Base-by-base conservation (phyloP, 2,888 invertebrate genomes). In the Cistogaster globosa region DNA sequence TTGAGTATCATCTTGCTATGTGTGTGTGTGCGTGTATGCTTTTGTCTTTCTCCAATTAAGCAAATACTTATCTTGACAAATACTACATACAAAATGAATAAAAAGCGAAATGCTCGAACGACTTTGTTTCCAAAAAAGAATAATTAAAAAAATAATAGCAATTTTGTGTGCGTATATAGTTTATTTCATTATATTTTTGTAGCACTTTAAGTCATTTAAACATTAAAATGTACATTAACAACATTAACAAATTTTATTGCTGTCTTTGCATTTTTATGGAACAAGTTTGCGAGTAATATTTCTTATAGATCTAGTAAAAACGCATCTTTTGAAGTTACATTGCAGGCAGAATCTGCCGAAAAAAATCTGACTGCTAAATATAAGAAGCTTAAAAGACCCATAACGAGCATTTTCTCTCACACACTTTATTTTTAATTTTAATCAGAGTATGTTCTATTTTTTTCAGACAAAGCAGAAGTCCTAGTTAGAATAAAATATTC, bases 161-260 rank as follows among this genome's bases (percentile, higher is more conserved):
- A 36, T 75, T 81, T 48, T 16, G 62, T 48, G 60, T 81, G 68
- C 68, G 72, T 57, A 20, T 84, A 38, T 67, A 81, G 77, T 81
- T 81, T 80, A 42, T 58, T 77, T 81, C 74, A 84, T 69, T 3
- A 74, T 62, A 72, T 76, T 72, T 48, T 72, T 80, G 71, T 60
- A 45, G n/a, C 51, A 9, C 45, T 80, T 72, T 55, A 76, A 72
- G 67, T 63, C 67, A 68, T 81, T 72, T 74, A 57, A 69, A 62
- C 68, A 72, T 58, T 74, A 67, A 68, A 81, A 74, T 74, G 57
- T 42, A 0, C 32, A 32, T 32, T 42, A 48, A 48, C 3, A 16
- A 1, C 16, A 32, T 8, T 7, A 32, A 5, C 32, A 32, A 32
- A 32, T 32, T 7, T 8, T 5, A 8, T 32, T 32, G 8, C 48